Conservation (phyloP, 35 echinoderm and acorn worm species). For the Lytechinus pictus region DNA sequence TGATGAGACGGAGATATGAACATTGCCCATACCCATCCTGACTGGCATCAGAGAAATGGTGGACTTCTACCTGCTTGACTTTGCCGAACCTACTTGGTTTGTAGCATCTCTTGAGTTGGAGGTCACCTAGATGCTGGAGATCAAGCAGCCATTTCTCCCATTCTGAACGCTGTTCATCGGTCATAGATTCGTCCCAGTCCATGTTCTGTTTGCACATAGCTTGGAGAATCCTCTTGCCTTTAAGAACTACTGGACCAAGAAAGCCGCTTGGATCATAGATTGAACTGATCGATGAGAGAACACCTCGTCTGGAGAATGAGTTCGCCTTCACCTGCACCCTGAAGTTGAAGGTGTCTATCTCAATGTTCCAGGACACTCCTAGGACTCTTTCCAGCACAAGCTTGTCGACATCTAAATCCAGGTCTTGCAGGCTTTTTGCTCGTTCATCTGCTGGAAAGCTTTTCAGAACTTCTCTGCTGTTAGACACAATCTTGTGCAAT, state of each 20-base stretch:
- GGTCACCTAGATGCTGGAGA: neutral
- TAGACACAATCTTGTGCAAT: constrained; percentile 52
- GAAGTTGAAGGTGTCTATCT: constrained; percentile 62
- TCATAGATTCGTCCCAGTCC: constrained; percentile 59
- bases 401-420: constrained; percentile 45
- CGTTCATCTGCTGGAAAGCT: constrained; percentile 49
- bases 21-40: constrained; percentile 68
- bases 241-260: constrained; percentile 47
- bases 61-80: constrained; percentile 57
- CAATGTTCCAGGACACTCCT: constrained; percentile 51
- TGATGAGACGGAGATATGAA: constrained; percentile 59
- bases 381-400: constrained; percentile 44
- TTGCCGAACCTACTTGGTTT: constrained; percentile 56
- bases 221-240: constrained; percentile 46
- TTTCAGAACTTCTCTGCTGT: constrained; percentile 50
- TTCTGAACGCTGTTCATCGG: neutral
- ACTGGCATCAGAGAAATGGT: constrained; percentile 86
- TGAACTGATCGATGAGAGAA: constrained; percentile 60
- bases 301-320: constrained; percentile 62
- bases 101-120: constrained; percentile 66
- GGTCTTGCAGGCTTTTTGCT: constrained; percentile 16
- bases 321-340: constrained; percentile 36
- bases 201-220: constrained; percentile 11
- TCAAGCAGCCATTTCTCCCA: constrained; percentile 59
- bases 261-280: constrained; percentile 64